phyloP scores from a whole-genome alignment of 2,888 invertebrate genomes.

The Tetropium fuscum region DNA sequence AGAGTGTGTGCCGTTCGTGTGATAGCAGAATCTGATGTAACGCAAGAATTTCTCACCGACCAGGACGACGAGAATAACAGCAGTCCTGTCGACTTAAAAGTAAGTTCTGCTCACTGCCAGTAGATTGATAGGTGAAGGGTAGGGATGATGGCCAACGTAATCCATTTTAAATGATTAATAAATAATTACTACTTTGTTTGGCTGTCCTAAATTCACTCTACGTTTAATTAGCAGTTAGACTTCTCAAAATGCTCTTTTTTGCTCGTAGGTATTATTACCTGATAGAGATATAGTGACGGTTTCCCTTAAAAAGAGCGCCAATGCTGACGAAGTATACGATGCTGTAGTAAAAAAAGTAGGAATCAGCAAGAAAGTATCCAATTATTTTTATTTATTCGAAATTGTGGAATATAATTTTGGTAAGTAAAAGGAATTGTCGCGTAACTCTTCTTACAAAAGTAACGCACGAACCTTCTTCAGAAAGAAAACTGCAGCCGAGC shows the following conservation, averaged over 20 bases:
- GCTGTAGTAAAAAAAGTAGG: constrained; percentile 87
- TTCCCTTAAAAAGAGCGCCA: constrained; percentile 88
- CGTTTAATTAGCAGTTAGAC: too few relatives aligned
- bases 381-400: constrained; percentile 96
- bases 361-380: constrained; percentile 83
- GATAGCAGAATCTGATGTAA: constrained; percentile 96
- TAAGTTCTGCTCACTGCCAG: constrained; percentile 55
- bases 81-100: constrained; percentile 78
- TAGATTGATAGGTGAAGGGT: too few relatives aligned
- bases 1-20: constrained; percentile 98
- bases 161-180: too few relatives aligned
- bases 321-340: constrained; percentile 91
- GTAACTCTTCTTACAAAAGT: background rate
- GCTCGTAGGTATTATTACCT: constrained; percentile 82
- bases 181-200: background rate
- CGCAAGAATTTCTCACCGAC: constrained; percentile 97
- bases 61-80: constrained; percentile 83
- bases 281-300: constrained; percentile 92
- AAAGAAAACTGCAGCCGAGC: constrained; percentile 91
- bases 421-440: constrained; percentile 70
- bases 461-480: constrained; percentile 66
- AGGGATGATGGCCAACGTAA: too few relatives aligned
- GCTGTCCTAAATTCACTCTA: background rate
- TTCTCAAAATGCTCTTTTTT: too few relatives aligned
- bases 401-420: constrained; percentile 98